Conservation (phyloP, 64 coral and sea anemone genomes). For the Hydrozoanthus tunicans region DNA sequence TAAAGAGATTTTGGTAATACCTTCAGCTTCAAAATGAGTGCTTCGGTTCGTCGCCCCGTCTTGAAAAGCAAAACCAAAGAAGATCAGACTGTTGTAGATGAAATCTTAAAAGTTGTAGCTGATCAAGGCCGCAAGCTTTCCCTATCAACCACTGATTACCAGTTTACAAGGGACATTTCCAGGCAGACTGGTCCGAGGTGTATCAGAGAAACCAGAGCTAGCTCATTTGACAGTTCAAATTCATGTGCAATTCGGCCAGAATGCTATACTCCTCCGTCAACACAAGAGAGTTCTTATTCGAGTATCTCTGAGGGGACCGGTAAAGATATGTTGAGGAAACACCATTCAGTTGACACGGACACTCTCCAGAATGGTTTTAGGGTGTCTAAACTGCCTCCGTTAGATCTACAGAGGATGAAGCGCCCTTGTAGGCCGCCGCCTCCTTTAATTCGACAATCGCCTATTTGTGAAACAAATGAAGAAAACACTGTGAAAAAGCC, state of each 20-base stretch:
- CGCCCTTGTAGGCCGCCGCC: constrained; percentile 22
- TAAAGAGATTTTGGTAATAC: too few relatives aligned
- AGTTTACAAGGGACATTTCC: constrained; percentile 26
- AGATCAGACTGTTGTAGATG: constrained; percentile 37
- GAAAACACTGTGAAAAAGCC: background rate
- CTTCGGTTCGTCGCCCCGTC: too few relatives aligned
- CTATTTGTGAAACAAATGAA: constrained; percentile 1
- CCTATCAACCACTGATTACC: constrained; percentile 51
- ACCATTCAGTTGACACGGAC: background rate
- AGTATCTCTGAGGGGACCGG: constrained; percentile 33
- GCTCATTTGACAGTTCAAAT: constrained; percentile 1
- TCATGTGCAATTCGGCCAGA: background rate
- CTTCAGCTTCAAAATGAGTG: too few relatives aligned
- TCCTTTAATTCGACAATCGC: background rate
- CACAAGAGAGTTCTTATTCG: constrained; percentile 17
- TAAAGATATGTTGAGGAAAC: background rate
- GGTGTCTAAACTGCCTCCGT: constrained; percentile 17
- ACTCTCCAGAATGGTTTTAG: background rate
- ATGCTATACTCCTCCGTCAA: constrained; percentile 24
- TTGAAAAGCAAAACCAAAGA: background rate
- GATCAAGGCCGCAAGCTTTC: constrained; percentile 21
- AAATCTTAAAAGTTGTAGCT: constrained; percentile 37
- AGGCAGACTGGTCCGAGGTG: background rate
- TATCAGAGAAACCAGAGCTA: background rate
- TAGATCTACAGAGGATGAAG: constrained; percentile 11